Conservation (phyloP, 2,113 vertebrate species). For the Shinisaurus crocodilurus region DNA sequence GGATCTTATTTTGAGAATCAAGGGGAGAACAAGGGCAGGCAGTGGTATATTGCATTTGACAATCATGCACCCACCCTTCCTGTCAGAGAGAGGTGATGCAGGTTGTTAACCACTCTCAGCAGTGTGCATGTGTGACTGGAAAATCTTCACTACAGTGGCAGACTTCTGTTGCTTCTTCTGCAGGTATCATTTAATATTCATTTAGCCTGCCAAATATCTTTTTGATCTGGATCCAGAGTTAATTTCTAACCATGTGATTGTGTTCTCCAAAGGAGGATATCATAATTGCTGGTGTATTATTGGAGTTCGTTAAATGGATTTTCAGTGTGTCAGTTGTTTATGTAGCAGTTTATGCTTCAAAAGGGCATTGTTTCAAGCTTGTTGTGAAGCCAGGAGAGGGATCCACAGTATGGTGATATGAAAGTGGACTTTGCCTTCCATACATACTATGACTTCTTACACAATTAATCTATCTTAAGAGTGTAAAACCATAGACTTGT, state of each 20-base stretch:
- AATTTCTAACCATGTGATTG: constrained; percentile 22
- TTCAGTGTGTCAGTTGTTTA: constrained; percentile 58
- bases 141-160: constrained; percentile 42
- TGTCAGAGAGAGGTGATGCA: constrained; percentile 56
- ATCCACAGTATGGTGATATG: constrained; percentile 35
- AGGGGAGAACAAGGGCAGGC: constrained; percentile 61
- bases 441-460: constrained; percentile 16
- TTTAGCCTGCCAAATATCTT: constrained; percentile 31
- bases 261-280: constrained; percentile 33
- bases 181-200: constrained; percentile 25
- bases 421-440: constrained; percentile 26
- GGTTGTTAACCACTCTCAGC: constrained; percentile 17
- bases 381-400: constrained; percentile 31
- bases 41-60: constrained; percentile 34
- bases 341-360: constrained; percentile 45
- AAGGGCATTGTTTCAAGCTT: constrained; percentile 40
- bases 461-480: background rate
- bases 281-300: constrained; percentile 19
- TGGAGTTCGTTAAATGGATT: constrained; percentile 52
- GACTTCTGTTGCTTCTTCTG: constrained; percentile 14
- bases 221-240: background rate
- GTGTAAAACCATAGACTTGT: background rate
- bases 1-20: constrained; percentile 50
- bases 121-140: constrained; percentile 4
- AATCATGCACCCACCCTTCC: constrained; percentile 67